Conservation (phyloP, 2,888 invertebrate species). For the Toxonevra muliebris region DNA sequence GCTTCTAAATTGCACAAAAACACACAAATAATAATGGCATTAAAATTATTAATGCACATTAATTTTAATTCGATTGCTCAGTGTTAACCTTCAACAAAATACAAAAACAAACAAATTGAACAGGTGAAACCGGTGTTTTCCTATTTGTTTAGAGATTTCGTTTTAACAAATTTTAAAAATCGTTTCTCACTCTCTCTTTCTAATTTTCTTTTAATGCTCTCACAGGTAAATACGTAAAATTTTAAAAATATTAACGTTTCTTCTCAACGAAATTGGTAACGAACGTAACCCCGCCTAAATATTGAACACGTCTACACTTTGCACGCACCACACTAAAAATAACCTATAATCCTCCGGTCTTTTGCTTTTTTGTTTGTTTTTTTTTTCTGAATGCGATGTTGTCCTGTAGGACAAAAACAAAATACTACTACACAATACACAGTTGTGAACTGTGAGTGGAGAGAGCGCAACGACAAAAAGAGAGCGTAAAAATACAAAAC, state of each 20-base stretch:
- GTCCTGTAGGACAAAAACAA: constrained; percentile 13
- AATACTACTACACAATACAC: too few species aligned
- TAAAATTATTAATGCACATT: too few species aligned
- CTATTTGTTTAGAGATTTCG: not conserved
- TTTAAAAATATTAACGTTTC: not conserved
- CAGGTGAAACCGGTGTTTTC: constrained; percentile 22
- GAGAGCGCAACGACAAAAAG: too few species aligned
- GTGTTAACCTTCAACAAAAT: not conserved
- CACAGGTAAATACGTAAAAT: constrained; percentile 8
- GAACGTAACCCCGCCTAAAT: not conserved
- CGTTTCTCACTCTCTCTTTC: not conserved
- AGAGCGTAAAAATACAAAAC: not conserved
- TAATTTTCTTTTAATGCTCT: constrained; percentile 9
- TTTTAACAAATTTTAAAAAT: constrained; percentile 19
- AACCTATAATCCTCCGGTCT: constrained; percentile 1
- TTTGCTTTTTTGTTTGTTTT: not conserved
- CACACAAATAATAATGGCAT: too few species aligned
- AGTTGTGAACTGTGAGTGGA: too few species aligned
- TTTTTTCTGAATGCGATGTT: not conserved
- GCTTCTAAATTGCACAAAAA: not conserved
- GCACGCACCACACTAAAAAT: constrained; percentile 31
- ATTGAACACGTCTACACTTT: constrained; percentile 25
- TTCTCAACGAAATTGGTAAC: not conserved
- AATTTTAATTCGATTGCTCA: too few species aligned
- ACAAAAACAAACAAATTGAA: constrained; percentile 10